Conservation (phyloP, 2,113 vertebrate genomes). For the Meleagris gallopavo region DNA sequence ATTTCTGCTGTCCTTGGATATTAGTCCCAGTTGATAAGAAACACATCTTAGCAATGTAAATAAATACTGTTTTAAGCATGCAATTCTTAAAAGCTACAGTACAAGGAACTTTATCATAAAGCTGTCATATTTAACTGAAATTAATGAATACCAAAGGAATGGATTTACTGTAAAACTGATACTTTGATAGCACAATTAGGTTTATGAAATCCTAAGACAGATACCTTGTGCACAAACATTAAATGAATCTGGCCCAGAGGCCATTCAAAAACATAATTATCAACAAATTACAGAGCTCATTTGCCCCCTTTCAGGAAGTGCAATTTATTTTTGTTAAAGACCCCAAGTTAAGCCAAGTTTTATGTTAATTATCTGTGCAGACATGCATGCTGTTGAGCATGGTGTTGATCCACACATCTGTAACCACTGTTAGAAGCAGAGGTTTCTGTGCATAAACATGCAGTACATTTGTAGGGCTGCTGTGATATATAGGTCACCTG, state of each 20-base stretch:
- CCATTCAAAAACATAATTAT: not conserved
- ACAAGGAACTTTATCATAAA: not conserved
- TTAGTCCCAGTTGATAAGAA: not conserved
- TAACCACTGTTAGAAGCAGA: not conserved
- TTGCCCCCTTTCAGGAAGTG: not conserved
- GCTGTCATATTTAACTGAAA: not conserved
- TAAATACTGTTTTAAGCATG: not conserved
- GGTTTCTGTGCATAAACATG: not conserved
- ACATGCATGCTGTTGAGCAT: not conserved
- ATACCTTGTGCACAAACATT: too few relatives aligned
- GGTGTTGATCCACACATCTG: not conserved
- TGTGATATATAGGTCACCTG: rapidly evolving
- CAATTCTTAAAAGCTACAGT: not conserved
- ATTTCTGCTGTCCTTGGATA: not conserved
- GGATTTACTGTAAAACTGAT: not conserved
- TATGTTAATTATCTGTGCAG: not conserved
- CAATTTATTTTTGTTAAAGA: not conserved
- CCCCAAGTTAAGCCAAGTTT: not conserved
- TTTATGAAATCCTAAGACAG: not conserved
- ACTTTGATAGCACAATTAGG: not conserved
- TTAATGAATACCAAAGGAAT: not conserved
- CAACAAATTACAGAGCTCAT: not conserved
- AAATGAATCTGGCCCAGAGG: not conserved
- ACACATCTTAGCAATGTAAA: not conserved
- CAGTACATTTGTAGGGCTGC: not conserved